Evolutionary conservation across 2,797 vertebrate species (phyloP), one percentile per base, ranked within the genome.

Genomic region (Perodicticus potto): DNA sequence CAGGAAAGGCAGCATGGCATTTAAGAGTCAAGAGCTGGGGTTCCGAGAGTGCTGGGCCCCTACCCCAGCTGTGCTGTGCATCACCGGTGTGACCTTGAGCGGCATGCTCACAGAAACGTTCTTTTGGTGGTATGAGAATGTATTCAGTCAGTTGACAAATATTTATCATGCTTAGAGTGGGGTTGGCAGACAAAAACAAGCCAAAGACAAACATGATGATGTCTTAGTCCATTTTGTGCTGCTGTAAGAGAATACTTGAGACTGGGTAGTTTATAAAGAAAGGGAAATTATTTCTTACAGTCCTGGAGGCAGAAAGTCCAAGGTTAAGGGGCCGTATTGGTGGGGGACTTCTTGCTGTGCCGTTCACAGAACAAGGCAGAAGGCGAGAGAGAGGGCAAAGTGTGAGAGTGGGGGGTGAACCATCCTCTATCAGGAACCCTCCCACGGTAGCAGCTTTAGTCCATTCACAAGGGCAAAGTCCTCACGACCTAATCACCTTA

Each of bases 71-170:
- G 19, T 34, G 78, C 22, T 3, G 2, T 7, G 0, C 3, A 0
- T 19, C 32, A 27, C 27, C 40, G 2, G 4, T 22, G 63, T 19
- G 45, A 22, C 40, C 1, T 9, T 13, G 69, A 65, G 65, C 80
- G 11, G 1, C 3, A 5, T 1, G 1, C 43, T 49, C 32, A 0
- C 0, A 0, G 3, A 37, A 9, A 27, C 0, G 14, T 69, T 85
- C 74, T 73, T 53, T 10, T 5, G 55, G 59, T 32, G 5, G 43
- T 4, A 2, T 2, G 20, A 37, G 37, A 22, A 40, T 20, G 43
- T 77, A 16, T 22, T 72, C 27, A 22, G 34, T 82, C 76, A 37
- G 1, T 6, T 59, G 77, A 37, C 77, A 63, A 29, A 20, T 19
- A 4, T 55, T 34, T 81, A 1, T 34, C 53, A 53, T 20, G 34